Percentiles rank a stretch among this genome's conserved stretches.
phyloP scores from a whole-genome alignment of 1,140 invertebrate genomes.

The Dendroctonus ponderosae region DNA sequence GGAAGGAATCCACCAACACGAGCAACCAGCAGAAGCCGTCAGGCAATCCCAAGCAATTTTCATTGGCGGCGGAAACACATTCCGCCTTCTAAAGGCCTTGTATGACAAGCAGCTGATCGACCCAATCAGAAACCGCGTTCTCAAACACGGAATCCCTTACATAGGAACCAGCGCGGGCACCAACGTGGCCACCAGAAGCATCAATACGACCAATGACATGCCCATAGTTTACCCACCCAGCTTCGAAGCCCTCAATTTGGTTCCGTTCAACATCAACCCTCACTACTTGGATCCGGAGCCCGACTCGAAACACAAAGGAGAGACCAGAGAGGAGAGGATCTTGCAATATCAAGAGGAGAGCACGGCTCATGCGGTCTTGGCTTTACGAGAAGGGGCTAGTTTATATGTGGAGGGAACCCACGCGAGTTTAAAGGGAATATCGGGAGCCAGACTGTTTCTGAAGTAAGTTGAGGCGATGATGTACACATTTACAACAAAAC shows the following conservation, averaged over 20 bases:
- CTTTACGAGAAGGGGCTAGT: slow-evolving; percentile 69
- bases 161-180: slow-evolving; percentile 78
- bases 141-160: slow-evolving; percentile 67
- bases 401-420: slow-evolving; percentile 62
- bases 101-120: slow-evolving; percentile 69
- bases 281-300: slow-evolving; percentile 72
- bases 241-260: slow-evolving; percentile 70
- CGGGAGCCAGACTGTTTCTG: slow-evolving; percentile 64
- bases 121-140: slow-evolving; percentile 62
- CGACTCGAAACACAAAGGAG: slow-evolving; percentile 69
- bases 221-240: slow-evolving; percentile 75
- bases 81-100: slow-evolving; percentile 68
- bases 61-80: slow-evolving; percentile 81
- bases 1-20: slow-evolving; percentile 62
- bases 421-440: slow-evolving; percentile 61
- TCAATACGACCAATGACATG: slow-evolving; percentile 84
- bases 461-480: slow-evolving; percentile 53
- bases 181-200: slow-evolving; percentile 76
- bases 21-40: slow-evolving; percentile 58
- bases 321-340: slow-evolving; percentile 71
- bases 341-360: slow-evolving; percentile 64
- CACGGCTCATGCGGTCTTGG: slow-evolving; percentile 60
- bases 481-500: not conserved
- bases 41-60: slow-evolving; percentile 68
- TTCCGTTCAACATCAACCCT: slow-evolving; percentile 85